phyloP scores from a whole-genome alignment of 2,797 vertebrate species.

The Chaunax sp. region DNA sequence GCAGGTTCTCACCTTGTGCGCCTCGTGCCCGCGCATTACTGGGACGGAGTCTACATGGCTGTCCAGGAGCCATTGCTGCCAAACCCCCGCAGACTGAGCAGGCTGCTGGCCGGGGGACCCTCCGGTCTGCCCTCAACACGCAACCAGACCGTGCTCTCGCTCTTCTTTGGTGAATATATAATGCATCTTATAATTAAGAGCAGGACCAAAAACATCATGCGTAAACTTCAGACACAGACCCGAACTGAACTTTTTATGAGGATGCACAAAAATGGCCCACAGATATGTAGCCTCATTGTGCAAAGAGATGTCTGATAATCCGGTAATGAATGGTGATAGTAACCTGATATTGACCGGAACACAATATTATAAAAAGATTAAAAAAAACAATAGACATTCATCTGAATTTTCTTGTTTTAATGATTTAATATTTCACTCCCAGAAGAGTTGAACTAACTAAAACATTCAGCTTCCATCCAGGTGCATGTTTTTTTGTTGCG shows the following conservation, averaged over 20 bases:
- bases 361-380: no score
- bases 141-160: conserved; percentile 90
- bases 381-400: no score
- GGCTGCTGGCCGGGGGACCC: conserved; percentile 60
- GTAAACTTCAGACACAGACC: no score
- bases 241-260: neutral
- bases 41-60: conserved; percentile 89
- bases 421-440: neutral
- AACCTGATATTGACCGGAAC: no score
- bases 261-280: neutral
- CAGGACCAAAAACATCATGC: neutral
- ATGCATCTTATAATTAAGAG: neutral
- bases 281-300: neutral
- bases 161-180: conserved; percentile 90
- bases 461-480: neutral
- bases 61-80: conserved; percentile 86
- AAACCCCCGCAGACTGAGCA: conserved; percentile 89
- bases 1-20: conserved; percentile 88
- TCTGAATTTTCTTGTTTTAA: neutral
- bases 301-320: neutral
- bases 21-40: conserved; percentile 88
- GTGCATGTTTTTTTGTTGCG: no score
- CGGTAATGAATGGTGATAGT: neutral
- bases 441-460: neutral
- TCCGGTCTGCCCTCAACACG: conserved; percentile 82